A percentile compares a stretch with the other conserved stretches of the same genome.
These are phyloP conservation scores for Natator depressus DNA, from an alignment of 2,113 vertebrate genomes.

Conservation along the genomic window DNA sequence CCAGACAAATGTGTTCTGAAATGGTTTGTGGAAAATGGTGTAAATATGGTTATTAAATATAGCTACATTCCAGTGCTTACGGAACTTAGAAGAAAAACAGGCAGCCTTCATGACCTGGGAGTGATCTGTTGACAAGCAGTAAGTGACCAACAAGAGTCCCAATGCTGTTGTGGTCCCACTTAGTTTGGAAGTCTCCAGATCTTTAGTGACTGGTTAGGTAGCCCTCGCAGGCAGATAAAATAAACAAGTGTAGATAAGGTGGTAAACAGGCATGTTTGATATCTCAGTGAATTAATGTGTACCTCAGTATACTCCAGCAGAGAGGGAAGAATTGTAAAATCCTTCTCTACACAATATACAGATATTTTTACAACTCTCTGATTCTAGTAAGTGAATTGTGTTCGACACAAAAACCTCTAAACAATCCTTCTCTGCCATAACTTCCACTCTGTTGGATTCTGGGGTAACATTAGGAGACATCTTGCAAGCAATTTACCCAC, in stretches of 20 bases:
- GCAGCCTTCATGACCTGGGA: not conserved
- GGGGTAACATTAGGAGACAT: not conserved
- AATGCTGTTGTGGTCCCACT: not conserved
- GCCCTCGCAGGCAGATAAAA: not conserved
- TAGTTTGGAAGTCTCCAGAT: not conserved
- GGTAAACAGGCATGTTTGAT: not conserved
- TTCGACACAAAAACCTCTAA: not conserved
- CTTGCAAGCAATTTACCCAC: not conserved
- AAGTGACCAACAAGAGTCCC: not conserved
- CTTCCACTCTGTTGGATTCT: not conserved
- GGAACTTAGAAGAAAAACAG: conserved; percentile 9
- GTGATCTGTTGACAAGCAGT: not conserved
- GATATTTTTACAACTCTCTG: not conserved
- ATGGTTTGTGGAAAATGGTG: not conserved
- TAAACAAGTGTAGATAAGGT: not conserved
- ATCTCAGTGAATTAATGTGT: not conserved
- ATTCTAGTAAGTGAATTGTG: not conserved
- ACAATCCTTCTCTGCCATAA: not conserved
- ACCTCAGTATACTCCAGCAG: not conserved
- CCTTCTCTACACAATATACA: not conserved
- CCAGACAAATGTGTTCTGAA: not conserved
- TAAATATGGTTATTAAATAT: not conserved
- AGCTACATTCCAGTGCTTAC: not conserved
- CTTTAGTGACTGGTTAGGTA: not conserved
- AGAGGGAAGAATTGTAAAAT: not conserved